phyloP scores from a whole-genome alignment of 2,888 invertebrate species.

The Diadegma fenestrale region DNA sequence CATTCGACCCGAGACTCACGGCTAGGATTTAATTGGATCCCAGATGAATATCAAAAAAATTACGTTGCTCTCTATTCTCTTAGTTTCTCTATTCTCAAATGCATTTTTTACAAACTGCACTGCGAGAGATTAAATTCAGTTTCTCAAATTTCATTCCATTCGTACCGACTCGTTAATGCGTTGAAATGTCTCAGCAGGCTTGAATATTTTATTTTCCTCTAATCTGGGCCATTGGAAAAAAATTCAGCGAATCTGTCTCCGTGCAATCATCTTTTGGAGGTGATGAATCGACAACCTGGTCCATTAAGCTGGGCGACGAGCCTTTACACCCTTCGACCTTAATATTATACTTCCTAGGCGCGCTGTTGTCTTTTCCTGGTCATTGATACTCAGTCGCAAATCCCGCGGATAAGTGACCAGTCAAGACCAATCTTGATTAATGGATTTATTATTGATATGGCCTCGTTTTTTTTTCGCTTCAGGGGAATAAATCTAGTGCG shows the following conservation, averaged over 20 bases:
- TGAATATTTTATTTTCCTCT: background rate
- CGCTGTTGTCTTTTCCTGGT: background rate
- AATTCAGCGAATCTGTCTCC: background rate
- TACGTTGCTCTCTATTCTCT: background rate
- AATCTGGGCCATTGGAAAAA: background rate
- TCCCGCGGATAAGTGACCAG: background rate
- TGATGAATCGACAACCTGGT: background rate
- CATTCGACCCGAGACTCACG: background rate
- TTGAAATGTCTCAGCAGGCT: background rate
- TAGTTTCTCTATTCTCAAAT: background rate
- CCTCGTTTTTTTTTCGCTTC: background rate
- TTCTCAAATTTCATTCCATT: background rate
- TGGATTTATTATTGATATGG: constrained; percentile 12
- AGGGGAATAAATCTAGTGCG: background rate
- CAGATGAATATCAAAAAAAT: background rate
- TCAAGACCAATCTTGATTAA: constrained; percentile 9
- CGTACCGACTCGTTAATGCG: background rate
- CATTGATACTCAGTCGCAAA: background rate
- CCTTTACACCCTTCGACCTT: background rate
- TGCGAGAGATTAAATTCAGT: background rate
- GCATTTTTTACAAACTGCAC: background rate
- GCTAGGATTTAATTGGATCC: background rate
- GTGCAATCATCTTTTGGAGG: background rate
- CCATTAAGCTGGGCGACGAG: background rate
- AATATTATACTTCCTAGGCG: background rate